Percentiles rank a stretch among this genome's conserved stretches.
phyloP scores from a whole-genome alignment of 2,113 vertebrate genomes.

The Podarcis raffonei region DNA sequence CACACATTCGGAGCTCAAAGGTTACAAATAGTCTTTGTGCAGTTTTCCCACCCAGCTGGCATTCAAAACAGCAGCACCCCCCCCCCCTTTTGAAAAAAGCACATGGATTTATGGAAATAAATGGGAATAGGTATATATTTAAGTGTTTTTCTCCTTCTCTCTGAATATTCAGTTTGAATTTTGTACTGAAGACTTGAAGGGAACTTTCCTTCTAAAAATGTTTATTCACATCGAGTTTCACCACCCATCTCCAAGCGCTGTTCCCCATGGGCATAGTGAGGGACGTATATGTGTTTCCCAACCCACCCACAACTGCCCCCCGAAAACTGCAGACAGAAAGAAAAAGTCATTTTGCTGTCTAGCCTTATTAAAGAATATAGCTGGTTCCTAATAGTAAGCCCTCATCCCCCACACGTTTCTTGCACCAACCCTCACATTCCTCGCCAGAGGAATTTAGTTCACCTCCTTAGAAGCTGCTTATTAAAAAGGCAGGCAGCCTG shows the following conservation, averaged over 20 bases:
- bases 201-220: background rate
- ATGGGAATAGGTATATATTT: background rate
- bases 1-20: background rate
- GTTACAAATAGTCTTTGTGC: background rate
- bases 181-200: conserved; percentile 6
- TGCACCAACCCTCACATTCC: conserved; percentile 33
- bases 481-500: conserved; percentile 56
- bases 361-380: conserved; percentile 75
- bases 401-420: conserved; percentile 21
- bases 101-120: background rate
- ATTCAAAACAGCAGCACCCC: background rate
- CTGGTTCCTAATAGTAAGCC: conserved; percentile 63
- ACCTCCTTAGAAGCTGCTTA: conserved; percentile 60
- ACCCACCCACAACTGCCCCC: conserved; percentile 38
- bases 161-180: background rate
- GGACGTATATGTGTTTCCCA: conserved; percentile 40
- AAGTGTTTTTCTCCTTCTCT: accelerated
- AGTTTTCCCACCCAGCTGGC: conserved; percentile 2
- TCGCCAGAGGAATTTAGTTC: conserved; percentile 71
- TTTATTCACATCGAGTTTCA: conserved; percentile 3
- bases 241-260: conserved; percentile 1
- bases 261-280: conserved; percentile 44
- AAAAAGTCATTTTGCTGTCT: conserved; percentile 73
- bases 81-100: accelerated
- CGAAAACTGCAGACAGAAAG: conserved; percentile 72